These are phyloP conservation scores for Mobula birostris DNA, from an alignment of 2,113 vertebrate genomes.

Conservation along the genomic window DNA sequence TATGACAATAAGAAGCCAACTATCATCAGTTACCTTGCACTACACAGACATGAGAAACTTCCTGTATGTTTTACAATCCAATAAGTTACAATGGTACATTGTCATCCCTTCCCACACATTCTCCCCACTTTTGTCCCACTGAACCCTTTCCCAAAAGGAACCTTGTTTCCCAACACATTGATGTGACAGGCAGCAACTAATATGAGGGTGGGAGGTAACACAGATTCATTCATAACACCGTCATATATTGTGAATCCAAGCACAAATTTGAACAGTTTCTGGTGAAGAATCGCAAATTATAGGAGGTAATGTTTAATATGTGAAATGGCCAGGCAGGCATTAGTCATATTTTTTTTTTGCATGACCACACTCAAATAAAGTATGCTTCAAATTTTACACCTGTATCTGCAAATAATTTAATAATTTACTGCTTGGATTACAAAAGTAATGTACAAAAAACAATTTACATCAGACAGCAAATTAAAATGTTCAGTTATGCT, in stretches of 20 bases:
- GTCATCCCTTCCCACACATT: background rate
- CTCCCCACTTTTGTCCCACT: no score
- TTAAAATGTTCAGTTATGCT: slow-evolving; percentile 38
- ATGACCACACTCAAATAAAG: background rate
- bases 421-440: slow-evolving; percentile 29
- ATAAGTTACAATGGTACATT: background rate
- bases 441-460: slow-evolving; percentile 35
- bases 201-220: background rate
- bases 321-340: background rate
- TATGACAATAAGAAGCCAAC: no score
- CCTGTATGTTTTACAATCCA: background rate
- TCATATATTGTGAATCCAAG: background rate
- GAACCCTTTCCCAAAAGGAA: background rate
- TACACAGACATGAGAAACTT: background rate
- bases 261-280: background rate
- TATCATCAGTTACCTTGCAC: no score
- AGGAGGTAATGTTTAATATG: background rate
- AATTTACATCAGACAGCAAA: slow-evolving; percentile 34
- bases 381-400: background rate
- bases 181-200: background rate
- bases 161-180: background rate
- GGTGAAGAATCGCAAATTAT: background rate
- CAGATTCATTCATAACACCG: background rate
- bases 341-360: background rate
- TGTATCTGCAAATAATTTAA: background rate